A percentile compares a stretch with the other conserved stretches of the same genome.
phyloP scores from a whole-genome alignment of 2,888 invertebrate species.

The Myathropa florea region DNA sequence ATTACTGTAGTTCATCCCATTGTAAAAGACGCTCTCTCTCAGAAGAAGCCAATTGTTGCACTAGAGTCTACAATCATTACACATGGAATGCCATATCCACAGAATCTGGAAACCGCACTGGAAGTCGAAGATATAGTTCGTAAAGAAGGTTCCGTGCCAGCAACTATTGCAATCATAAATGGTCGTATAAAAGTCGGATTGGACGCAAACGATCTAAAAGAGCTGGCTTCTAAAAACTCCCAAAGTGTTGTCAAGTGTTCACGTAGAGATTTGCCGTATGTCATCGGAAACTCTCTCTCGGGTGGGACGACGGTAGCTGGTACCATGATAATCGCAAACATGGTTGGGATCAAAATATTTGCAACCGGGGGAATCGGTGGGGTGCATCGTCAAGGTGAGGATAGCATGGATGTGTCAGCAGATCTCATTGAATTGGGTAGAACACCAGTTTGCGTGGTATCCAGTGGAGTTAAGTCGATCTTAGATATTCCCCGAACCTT shows the following conservation, averaged over 20 bases:
- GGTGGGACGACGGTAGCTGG: conserved; percentile 99
- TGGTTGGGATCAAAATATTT: conserved; percentile 92
- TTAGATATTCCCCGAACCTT: conserved; percentile 96
- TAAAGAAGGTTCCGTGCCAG: conserved; percentile 90
- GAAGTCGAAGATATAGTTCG: conserved; percentile 90
- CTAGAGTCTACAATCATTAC: conserved; percentile 98
- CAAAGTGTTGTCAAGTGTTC: conserved; percentile 89
- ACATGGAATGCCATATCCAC: conserved; percentile 98
- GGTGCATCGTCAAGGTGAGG: conserved; percentile 94
- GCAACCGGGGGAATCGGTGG: conserved; percentile 96
- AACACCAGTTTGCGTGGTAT: conserved; percentile 93
- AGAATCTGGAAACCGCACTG: conserved; percentile 92
- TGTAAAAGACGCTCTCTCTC: conserved; percentile 85
- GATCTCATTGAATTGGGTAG: conserved; percentile 95
- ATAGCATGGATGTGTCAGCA: conserved; percentile 95
- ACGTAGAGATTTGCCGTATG: conserved; percentile 90
- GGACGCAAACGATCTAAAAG: conserved; percentile 83
- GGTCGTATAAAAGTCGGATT: conserved; percentile 93
- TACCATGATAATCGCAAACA: conserved; percentile 92
- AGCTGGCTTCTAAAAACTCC: conserved; percentile 82
- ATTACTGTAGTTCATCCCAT: conserved; percentile 82
- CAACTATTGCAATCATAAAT: conserved; percentile 93
- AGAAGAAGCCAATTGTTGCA: conserved; percentile 90
- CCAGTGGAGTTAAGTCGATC: conserved; percentile 98
- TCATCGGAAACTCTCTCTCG: conserved; percentile 85